Evolutionary conservation across 2,888 invertebrate species (phyloP), one percentile per base, ranked within the genome.

Genomic region (Lacanobia wlatinum): DNA sequence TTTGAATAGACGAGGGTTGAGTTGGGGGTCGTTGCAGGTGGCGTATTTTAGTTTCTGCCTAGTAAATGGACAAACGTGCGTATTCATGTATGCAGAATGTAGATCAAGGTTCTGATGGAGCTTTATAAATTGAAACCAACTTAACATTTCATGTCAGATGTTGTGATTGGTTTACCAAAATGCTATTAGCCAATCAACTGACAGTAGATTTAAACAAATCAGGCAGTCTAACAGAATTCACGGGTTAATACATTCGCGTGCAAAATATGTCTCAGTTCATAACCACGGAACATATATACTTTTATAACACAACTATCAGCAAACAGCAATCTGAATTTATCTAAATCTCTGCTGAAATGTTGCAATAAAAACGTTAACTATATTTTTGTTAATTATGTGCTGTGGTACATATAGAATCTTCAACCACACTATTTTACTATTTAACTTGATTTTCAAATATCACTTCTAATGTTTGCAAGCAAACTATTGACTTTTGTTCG

Each of bases 401-500:
- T 28, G 28, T 28, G 28, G 28, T 28, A 28, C 3, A 28, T 28
- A 28, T 28, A 28, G 28, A 28, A 28, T 28, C 28, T 28, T 28
- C 28, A 28, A 28, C 28, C 28, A 28, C 28, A 28, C n/a, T n/a
- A n/a, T n/a, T 28, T 28, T 28, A 28, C 28, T 28, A 18, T 8
- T 21, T 12, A 0, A 43, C n/a, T 21, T 38, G 2, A 40, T 16
- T 7, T 10, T 48, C 14, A 14, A 40, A 18, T 38, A 40, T 21
- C 1, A 9, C 4, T 46, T 52, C 52, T 23, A 12, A 10, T 34
- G 14, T 34, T n/a, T 73, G 9, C 7, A 18, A 43, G 9, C 7
- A 18, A 43, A 50, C 7, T 34, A 1, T 59, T 23, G 18, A 21
- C 8, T 55, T 70, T 28, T 76, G 69, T n/a, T 2, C 38, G 50